Conservation (phyloP, 2,888 invertebrate species). For the Meteorus colon region DNA sequence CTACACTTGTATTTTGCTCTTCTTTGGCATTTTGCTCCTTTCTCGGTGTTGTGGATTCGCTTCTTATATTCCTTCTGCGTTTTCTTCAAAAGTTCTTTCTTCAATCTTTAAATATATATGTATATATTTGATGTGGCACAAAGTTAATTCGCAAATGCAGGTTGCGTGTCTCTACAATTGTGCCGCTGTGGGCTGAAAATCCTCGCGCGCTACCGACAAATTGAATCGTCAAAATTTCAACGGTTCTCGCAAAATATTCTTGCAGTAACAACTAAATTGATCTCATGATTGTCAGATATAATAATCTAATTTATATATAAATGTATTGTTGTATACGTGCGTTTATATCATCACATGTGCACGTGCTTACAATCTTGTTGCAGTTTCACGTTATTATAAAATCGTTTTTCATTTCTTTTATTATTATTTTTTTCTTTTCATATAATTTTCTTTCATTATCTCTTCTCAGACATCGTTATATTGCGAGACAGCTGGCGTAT, state of each 20-base stretch:
- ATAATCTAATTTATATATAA: conserved; percentile 9
- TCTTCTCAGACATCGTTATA: conserved; percentile 30
- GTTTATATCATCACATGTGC: not conserved
- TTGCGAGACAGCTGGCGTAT: conserved; percentile 32
- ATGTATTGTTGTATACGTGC: not conserved
- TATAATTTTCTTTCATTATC: conserved; percentile 15
- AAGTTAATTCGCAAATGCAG: conserved; percentile 64
- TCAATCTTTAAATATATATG: no score
- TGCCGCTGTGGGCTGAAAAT: conserved; percentile 57
- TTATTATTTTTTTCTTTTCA: conserved; percentile 14
- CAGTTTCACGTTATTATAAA: conserved; percentile 2
- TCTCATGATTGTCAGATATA: conserved; percentile 52
- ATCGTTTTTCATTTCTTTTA: conserved; percentile 16
- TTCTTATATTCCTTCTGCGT: not conserved
- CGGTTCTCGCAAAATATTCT: conserved; percentile 45
- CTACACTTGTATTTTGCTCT: not conserved
- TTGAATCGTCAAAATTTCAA: conserved; percentile 68
- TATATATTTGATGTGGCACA: conserved; percentile 22
- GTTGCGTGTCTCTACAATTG: conserved; percentile 59
- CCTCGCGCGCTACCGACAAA: conserved; percentile 61
- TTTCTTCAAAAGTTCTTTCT: not conserved
- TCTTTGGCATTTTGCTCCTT: not conserved
- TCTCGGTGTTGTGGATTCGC: not conserved
- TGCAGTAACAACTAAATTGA: conserved; percentile 55
- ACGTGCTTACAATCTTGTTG: no score